These are phyloP conservation scores for Podarcis siculus DNA, from an alignment of 2,797 vertebrate species.

Conservation along the genomic window DNA sequence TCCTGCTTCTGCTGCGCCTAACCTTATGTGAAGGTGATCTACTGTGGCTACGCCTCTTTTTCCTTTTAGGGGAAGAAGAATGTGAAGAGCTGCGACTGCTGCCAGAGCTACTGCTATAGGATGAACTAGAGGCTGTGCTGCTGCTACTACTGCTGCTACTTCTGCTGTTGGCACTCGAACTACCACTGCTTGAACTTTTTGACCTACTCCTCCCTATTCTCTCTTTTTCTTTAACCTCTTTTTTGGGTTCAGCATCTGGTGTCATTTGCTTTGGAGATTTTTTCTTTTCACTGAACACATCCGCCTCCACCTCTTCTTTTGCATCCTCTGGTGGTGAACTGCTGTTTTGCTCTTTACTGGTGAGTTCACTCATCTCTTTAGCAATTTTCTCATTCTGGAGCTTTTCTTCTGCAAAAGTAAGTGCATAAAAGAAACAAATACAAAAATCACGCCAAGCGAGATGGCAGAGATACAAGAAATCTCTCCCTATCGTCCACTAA, in stretches of 20 bases:
- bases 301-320: slow-evolving; percentile 87
- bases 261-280: slow-evolving; percentile 87
- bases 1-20: slow-evolving; percentile 89
- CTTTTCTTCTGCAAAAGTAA: slow-evolving; percentile 86
- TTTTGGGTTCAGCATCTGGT: slow-evolving; percentile 85
- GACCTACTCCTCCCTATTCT: slow-evolving; percentile 83
- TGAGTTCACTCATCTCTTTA: slow-evolving; percentile 90
- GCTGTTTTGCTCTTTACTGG: slow-evolving; percentile 86
- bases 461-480: neutral
- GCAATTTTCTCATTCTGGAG: slow-evolving; percentile 85
- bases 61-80: slow-evolving; percentile 90
- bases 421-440: neutral
- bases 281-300: slow-evolving; percentile 89
- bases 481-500: neutral
- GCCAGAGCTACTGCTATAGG: slow-evolving; percentile 90
- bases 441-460: neutral
- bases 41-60: slow-evolving; percentile 90
- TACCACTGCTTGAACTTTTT: slow-evolving; percentile 88
- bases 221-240: slow-evolving; percentile 85
- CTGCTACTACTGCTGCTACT: slow-evolving; percentile 87
- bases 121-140: slow-evolving; percentile 89
- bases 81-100: slow-evolving; percentile 91
- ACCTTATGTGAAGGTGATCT: slow-evolving; percentile 87
- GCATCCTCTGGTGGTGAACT: slow-evolving; percentile 87
- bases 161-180: slow-evolving; percentile 88